Evolutionary conservation across 2,797 vertebrate species (phyloP).

Genomic region (Melanotaenia parkinsoni): DNA sequence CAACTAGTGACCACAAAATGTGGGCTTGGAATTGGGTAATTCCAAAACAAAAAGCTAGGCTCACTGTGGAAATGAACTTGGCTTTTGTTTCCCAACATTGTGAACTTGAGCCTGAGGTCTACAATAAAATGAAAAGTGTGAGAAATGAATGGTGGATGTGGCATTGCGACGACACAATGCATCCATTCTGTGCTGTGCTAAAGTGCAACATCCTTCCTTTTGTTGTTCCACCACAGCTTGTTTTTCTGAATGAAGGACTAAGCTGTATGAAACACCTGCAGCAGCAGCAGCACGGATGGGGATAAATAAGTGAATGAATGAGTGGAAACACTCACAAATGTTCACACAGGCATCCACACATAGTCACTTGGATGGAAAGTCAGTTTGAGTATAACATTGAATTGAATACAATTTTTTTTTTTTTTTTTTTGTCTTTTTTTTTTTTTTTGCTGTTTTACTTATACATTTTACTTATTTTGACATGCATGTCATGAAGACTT

Average conservation of each 20-base stretch:
- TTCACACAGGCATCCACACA: slow-evolving; percentile 37
- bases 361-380: slow-evolving; percentile 4
- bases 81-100: slow-evolving; percentile 75
- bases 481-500: too few relatives aligned
- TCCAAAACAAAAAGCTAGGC: slow-evolving; percentile 14
- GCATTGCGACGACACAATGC: slow-evolving; percentile 64
- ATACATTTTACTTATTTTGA: too few relatives aligned
- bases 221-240: slow-evolving; percentile 54
- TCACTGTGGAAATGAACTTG: slow-evolving; percentile 61
- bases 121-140: slow-evolving; percentile 78
- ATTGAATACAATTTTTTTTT: not conserved
- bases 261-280: slow-evolving; percentile 70
- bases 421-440: too few relatives aligned
- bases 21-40: slow-evolving; percentile 9
- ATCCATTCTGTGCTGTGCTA: slow-evolving; percentile 62
- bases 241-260: slow-evolving; percentile 66
- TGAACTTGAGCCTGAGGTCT: slow-evolving; percentile 30
- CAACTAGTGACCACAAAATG: slow-evolving; percentile 21
- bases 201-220: slow-evolving; percentile 79
- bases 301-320: slow-evolving; percentile 37
- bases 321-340: slow-evolving; percentile 40
- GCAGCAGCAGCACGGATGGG: slow-evolving; percentile 12
- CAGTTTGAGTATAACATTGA: not conserved
- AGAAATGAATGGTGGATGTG: slow-evolving; percentile 66
- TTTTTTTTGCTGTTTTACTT: too few relatives aligned